These are phyloP conservation scores for Diaphora mendica DNA, from an alignment of 2,888 invertebrate genomes.

Conservation along the genomic window DNA sequence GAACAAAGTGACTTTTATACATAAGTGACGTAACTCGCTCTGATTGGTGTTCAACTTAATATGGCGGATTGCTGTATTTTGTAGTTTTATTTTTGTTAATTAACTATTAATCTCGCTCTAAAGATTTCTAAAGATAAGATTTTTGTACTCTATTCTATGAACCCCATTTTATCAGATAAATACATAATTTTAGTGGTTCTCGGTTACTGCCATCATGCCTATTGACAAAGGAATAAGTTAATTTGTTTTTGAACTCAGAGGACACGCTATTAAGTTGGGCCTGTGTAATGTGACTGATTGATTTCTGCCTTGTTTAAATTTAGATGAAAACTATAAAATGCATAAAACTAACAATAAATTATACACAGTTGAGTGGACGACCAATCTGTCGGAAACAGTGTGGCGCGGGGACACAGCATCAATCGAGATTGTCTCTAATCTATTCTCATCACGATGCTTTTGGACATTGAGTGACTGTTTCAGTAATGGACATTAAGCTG, in stretches of 20 bases:
- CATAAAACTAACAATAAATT: constrained; percentile 16
- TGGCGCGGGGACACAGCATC: constrained; percentile 15
- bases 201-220: too few species aligned
- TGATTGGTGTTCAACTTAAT: too few species aligned
- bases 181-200: too few species aligned
- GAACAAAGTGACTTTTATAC: too few species aligned
- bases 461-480: constrained; percentile 32
- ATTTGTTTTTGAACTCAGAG: neutral
- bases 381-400: constrained; percentile 18
- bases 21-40: too few species aligned
- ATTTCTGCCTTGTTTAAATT: neutral
- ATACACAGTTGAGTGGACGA: constrained; percentile 15
- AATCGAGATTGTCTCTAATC: constrained; percentile 37
- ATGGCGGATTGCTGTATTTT: too few species aligned
- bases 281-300: neutral
- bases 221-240: neutral
- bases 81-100: too few species aligned
- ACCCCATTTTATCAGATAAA: too few species aligned
- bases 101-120: too few species aligned
- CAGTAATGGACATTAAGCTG: constrained; percentile 9
- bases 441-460: constrained; percentile 33
- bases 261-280: neutral
- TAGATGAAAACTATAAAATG: constrained; percentile 7
- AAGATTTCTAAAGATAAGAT: too few species aligned
- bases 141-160: too few species aligned